phyloP scores from a whole-genome alignment of 2,113 vertebrate species.

The Myrmecobius fasciatus region DNA sequence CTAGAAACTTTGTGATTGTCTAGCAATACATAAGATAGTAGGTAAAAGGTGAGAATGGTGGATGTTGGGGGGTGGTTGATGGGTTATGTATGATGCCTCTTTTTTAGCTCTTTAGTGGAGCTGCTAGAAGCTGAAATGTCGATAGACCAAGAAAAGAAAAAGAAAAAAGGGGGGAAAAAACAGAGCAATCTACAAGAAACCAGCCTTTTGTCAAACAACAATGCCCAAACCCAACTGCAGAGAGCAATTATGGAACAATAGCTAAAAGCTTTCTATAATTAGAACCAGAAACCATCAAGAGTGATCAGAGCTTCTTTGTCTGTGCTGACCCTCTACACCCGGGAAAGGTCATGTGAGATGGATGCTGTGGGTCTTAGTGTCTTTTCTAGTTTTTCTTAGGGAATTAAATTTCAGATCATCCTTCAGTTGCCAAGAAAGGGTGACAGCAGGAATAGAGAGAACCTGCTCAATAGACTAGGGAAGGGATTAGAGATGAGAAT shows the following conservation, averaged over 20 bases:
- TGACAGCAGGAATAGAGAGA: conserved; percentile 54
- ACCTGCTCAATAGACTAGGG: conserved; percentile 55
- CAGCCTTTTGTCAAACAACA: conserved; percentile 76
- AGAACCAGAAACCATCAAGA: conserved; percentile 79
- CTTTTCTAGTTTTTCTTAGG: conserved; percentile 72
- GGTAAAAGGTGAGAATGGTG: neutral
- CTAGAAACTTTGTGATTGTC: neutral
- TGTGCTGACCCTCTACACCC: conserved; percentile 59
- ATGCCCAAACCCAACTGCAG: conserved; percentile 76
- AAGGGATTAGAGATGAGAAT: conserved; percentile 69
- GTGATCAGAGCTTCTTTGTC: conserved; percentile 82
- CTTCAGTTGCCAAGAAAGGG: conserved; percentile 73
- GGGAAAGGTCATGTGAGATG: conserved; percentile 73
- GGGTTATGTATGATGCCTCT: conserved; percentile 13
- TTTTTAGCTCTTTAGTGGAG: conserved; percentile 67
- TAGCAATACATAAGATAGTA: neutral
- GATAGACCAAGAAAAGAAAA: neutral
- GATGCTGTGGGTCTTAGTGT: conserved; percentile 71
- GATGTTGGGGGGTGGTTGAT: neutral
- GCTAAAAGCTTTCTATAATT: conserved; percentile 85
- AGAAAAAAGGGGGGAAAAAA: neutral
- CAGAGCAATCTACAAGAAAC: conserved; percentile 63
- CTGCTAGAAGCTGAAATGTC: conserved; percentile 47
- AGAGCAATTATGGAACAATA: conserved; percentile 83
- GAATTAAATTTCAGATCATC: conserved; percentile 80